These are phyloP conservation scores for Haplotaxodon microlepis DNA, from an alignment of 2,113 vertebrate genomes.

Conservation along the genomic window DNA sequence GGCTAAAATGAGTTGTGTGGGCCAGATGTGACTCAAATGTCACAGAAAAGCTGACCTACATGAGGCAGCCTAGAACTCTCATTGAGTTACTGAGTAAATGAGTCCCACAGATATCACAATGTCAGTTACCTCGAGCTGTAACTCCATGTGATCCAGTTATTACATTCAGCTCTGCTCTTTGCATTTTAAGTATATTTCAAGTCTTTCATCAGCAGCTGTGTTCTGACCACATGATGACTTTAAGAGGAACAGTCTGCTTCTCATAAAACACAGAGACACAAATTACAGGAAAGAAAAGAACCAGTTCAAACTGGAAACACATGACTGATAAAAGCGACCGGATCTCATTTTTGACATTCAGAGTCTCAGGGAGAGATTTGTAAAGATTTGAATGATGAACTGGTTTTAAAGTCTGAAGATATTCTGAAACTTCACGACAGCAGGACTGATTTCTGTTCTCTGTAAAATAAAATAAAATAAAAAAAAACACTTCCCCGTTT, in stretches of 20 bases:
- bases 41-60: accelerated
- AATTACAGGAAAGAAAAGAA: neutral
- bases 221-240: accelerated
- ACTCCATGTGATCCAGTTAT: accelerated
- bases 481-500: neutral
- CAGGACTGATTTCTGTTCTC: neutral
- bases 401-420: accelerated
- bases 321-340: accelerated
- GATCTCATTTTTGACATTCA: accelerated
- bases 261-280: neutral
- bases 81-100: accelerated
- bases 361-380: accelerated
- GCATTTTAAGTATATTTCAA: neutral
- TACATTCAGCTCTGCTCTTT: accelerated
- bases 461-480: accelerated
- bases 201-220: neutral
- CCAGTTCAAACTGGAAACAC: accelerated
- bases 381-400: accelerated
- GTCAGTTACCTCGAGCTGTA: accelerated
- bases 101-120: neutral
- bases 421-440: neutral
- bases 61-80: accelerated
- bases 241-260: accelerated
- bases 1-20: accelerated
- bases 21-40: neutral